Percentiles rank a stretch among this genome's conserved stretches.
Conservation (phyloP, 2,113 vertebrate genomes). For the Promerops cafer region DNA sequence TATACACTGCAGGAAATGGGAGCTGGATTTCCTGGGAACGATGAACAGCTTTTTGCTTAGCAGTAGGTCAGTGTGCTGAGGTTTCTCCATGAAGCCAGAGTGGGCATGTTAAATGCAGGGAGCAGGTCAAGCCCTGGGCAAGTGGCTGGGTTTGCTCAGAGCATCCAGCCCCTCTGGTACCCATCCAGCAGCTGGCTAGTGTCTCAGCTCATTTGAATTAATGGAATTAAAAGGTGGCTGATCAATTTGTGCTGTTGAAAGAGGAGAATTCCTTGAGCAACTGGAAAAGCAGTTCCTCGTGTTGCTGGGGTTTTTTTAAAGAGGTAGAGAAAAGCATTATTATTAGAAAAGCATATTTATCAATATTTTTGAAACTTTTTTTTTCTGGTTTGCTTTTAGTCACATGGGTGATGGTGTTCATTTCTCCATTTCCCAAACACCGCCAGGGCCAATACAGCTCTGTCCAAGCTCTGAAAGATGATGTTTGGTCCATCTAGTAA, state of each 20-base stretch:
- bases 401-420: neutral
- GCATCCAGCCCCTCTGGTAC: neutral
- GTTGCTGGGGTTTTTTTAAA: neutral
- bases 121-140: neutral
- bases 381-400: neutral
- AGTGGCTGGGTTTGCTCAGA: neutral
- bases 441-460: neutral
- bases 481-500: neutral
- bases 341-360: neutral
- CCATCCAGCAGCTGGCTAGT: neutral
- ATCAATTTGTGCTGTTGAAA: neutral
- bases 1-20: neutral
- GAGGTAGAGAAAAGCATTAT: neutral
- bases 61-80: neutral
- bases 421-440: neutral
- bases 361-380: neutral
- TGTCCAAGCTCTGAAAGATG: neutral
- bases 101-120: neutral
- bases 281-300: neutral
- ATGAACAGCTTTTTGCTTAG: neutral
- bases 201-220: neutral
- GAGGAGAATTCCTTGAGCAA: neutral
- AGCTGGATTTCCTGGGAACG: neutral
- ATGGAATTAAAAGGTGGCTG: neutral
- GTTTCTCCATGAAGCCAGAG: neutral